A percentile compares a stretch with the other conserved stretches of the same genome.
Conservation (phyloP, 35 echinoderm and acorn worm genomes). For the Apostichopus parvimensis region DNA sequence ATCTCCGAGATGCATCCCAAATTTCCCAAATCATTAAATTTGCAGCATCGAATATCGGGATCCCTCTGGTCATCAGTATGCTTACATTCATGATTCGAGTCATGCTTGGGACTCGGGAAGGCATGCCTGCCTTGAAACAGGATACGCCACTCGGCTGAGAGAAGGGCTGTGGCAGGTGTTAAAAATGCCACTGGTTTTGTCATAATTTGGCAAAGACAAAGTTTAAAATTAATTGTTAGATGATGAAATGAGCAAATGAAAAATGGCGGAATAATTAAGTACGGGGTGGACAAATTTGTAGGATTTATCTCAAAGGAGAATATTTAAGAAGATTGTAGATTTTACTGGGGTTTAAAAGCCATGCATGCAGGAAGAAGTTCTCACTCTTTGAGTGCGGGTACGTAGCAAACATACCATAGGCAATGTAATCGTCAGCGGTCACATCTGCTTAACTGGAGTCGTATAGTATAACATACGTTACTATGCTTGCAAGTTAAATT, state of each 20-base stretch:
- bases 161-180: constrained; percentile 46
- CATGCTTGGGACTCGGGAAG: constrained; percentile 46
- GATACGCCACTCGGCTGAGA: constrained; percentile 37
- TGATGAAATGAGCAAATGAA: constrained; percentile 46
- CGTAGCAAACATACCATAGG: neutral
- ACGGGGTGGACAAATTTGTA: neutral
- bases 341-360: neutral
- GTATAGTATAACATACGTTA: too few relatives aligned
- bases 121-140: constrained; percentile 31
- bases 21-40: constrained; percentile 53
- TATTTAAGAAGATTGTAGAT: neutral
- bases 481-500: too few relatives aligned
- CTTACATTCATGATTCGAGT: constrained; percentile 50
- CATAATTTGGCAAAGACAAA: constrained; percentile 2
- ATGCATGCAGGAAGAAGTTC: too few relatives aligned
- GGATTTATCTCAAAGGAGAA: neutral
- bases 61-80: constrained; percentile 57
- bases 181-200: constrained; percentile 47
- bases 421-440: neutral
- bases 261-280: constrained; percentile 1
- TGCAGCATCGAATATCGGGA: constrained; percentile 54
- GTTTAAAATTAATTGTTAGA: constrained; percentile 56
- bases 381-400: too few relatives aligned
- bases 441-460: neutral
- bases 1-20: constrained; percentile 32